Evolutionary conservation across 2,113 vertebrate genomes (phyloP), one percentile per base, ranked within the genome.

Genomic region (Aphyosemion australe): DNA sequence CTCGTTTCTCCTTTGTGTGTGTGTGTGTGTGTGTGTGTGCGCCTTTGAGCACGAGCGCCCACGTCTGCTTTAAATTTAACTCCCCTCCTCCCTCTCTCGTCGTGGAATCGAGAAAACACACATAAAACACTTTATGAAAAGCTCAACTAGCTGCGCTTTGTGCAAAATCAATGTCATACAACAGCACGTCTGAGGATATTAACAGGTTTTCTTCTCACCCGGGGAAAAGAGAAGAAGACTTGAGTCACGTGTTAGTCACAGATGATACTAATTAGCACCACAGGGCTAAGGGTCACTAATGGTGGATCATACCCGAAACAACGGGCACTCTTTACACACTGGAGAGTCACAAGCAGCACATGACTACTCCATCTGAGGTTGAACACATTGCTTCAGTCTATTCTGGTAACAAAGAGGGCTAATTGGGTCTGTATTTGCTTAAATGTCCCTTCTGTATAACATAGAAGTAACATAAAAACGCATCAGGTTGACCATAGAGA

Each of bases 191-290:
- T 34, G 53, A 71, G 55, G 51, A 65, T n/a, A 58, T 78, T 68
- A 83, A 76, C 55, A 69, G 70, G 72, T 79, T 51, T 50, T 61
- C 14, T 34, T 63, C 45, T 64, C 47, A 48, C 50, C 43, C 21
- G 53, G 41, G 57, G 16, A 31, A 47, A 41, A 51, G 18, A 43
- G 14, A 37, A 75, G 61, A 16, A 12, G 34, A 56, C 37, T 55
- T 18, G 64, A 78, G 82, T 83, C 79, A 86, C 52, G 15, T 13
- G 54, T 66, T 52, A 43, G 61, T 66, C 80, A 68, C 78, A 87
- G 72, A 85, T 76, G 74, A 86, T 65, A 46, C 64, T 72, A 87
- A 84, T 84, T 87, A 84, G 69, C 74, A 77, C 61, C 60, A 37
- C 13, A 66, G 63, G 76, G 82, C 65, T 79, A 49, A 78, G 69